Evolutionary conservation across 23 tunicate species (phyloP), one percentile per base, ranked within the genome.

Genomic region (Styela clava): DNA sequence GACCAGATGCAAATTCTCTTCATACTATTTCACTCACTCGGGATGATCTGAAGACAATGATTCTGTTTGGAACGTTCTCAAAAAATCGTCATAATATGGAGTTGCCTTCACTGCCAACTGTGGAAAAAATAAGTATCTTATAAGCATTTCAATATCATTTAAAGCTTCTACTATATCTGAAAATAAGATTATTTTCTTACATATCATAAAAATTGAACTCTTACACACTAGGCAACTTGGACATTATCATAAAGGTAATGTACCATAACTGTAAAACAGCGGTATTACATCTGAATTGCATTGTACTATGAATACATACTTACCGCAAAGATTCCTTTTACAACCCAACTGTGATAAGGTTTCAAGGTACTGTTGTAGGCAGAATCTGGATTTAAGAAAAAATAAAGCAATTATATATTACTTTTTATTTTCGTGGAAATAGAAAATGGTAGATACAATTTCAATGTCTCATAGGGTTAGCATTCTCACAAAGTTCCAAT

Each of bases 31-130:
- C 16, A 29, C 2, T 25, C 22, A 67, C 30, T 67, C 31, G 0
- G 71, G 71, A 22, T 25, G 30, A 67, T 29, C 71, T 67, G 71
- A 29, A 24, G 64, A 83, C 12, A 44, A 44, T 44, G 56, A 44
- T 44, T 44, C 56, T 44, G 56, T 44, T 44, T 44, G 56, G 56
- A 91, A 44, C 7, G 97, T 89, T 44, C 67, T 52, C 34, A 94
- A 80, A 29, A 94, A 94, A 52, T 88, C 89, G n/a, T 85, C 86
- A n/a, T 83, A 73, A 82, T 87, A 84, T 16, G 98, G 98, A 31
- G 98, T 94, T 3, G 94, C 94, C 61, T 94, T 94, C 33, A 94
- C 98, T 27, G 98, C 98, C 68, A 94, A 88, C 97, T 91, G 77
- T 21, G 69, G 74, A 32, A 33, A 63, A 69, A 80, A 62, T 0